Percentiles rank a stretch among this genome's conserved stretches.
Conservation (phyloP, 2,113 vertebrate species). For the Heloderma charlesbogerti region DNA sequence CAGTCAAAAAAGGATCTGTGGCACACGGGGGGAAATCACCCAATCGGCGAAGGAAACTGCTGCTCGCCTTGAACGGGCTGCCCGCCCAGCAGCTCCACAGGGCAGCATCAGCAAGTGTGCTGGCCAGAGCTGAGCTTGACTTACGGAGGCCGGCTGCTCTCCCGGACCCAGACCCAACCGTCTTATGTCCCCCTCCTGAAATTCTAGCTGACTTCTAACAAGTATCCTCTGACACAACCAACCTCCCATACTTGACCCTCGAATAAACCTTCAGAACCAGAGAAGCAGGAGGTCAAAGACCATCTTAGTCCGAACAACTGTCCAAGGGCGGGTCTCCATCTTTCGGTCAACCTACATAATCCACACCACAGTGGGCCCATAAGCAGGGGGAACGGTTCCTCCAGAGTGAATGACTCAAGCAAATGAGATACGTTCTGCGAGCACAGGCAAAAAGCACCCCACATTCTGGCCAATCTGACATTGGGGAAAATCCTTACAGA, state of each 20-base stretch:
- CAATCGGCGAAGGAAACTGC: background rate
- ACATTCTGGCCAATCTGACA: background rate
- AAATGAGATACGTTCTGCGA: background rate
- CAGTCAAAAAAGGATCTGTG: background rate
- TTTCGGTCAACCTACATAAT: background rate
- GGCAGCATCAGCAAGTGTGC: background rate
- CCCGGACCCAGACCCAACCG: no score
- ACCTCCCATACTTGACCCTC: background rate
- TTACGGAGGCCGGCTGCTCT: no score
- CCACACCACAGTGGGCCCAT: background rate
- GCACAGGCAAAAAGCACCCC: background rate
- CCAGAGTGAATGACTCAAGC: background rate
- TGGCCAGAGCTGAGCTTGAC: background rate
- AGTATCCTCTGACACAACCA: background rate
- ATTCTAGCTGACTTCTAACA: background rate
- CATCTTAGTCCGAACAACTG: background rate
- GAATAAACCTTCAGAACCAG: background rate
- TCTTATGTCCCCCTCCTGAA: background rate
- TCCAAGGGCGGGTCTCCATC: background rate
- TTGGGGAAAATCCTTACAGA: background rate
- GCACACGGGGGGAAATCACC: background rate
- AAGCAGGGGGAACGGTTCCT: background rate
- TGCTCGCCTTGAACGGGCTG: background rate
- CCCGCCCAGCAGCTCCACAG: background rate
- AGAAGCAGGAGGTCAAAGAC: background rate